phyloP scores from a whole-genome alignment of 2,797 vertebrate genomes.

The Pangasius djambal region DNA sequence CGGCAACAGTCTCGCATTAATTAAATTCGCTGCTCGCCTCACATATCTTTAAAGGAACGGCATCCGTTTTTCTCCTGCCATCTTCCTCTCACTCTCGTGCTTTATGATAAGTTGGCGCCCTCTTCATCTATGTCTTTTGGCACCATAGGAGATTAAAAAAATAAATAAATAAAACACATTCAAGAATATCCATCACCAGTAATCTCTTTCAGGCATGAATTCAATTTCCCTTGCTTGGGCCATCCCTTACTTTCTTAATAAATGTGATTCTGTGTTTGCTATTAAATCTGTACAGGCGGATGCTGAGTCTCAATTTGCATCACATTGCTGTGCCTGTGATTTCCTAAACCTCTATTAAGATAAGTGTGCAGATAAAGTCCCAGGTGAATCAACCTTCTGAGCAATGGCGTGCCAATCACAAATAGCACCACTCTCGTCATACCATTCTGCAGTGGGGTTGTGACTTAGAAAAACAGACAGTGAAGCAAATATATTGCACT shows the following conservation, averaged over 20 bases:
- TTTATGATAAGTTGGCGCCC: slow-evolving; percentile 62
- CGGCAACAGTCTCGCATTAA: slow-evolving; percentile 80
- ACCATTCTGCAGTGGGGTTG: not conserved
- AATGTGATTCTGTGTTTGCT: slow-evolving; percentile 57
- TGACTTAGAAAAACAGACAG: not conserved
- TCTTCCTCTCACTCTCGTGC: slow-evolving; percentile 56
- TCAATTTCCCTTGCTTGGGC: slow-evolving; percentile 59
- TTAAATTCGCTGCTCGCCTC: slow-evolving; percentile 78
- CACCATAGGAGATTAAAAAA: slow-evolving; percentile 41
- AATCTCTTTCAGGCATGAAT: slow-evolving; percentile 59
- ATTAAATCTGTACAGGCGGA: slow-evolving; percentile 46
- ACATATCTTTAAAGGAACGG: slow-evolving; percentile 74
- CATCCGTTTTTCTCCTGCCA: slow-evolving; percentile 19
- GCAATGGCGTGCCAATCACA: slow-evolving; percentile 42
- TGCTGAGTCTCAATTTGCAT: slow-evolving; percentile 53
- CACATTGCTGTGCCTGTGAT: slow-evolving; percentile 41
- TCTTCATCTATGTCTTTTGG: slow-evolving; percentile 56
- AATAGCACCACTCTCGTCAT: not conserved
- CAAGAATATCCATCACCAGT: slow-evolving; percentile 59
- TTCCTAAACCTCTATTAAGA: slow-evolving; percentile 47
- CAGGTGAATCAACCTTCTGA: slow-evolving; percentile 30
- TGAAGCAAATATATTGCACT: not conserved
- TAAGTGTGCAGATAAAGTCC: slow-evolving; percentile 35
- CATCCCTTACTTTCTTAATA: slow-evolving; percentile 48
- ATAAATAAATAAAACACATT: slow-evolving; percentile 36